Conservation (phyloP, 2,888 invertebrate genomes). For the Dasysyrphus tricinctus region DNA sequence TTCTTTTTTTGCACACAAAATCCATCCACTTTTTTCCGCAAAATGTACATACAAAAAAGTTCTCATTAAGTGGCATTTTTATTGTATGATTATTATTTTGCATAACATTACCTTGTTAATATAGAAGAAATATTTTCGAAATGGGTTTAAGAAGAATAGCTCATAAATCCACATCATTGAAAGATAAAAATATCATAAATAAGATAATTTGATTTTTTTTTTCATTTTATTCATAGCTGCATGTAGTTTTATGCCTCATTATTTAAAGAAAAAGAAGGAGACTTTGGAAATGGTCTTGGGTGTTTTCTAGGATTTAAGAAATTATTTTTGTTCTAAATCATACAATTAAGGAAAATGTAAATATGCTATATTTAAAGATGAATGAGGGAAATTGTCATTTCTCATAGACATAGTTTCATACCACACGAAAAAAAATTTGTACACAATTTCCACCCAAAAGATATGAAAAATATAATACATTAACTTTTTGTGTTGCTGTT, state of each 20-base stretch:
- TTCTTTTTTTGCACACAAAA: neutral
- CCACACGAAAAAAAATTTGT: neutral
- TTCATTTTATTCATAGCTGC: neutral
- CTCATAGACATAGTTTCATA: neutral
- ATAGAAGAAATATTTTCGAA: constrained; percentile 21
- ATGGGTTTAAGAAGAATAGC: constrained; percentile 49
- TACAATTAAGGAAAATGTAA: constrained; percentile 11
- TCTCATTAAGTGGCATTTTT: constrained; percentile 25
- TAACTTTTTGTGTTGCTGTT: neutral
- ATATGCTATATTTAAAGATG: neutral
- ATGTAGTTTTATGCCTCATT: constrained; percentile 19
- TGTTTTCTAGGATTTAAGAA: neutral
- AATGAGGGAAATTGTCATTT: constrained; percentile 10
- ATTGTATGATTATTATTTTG: constrained; percentile 23
- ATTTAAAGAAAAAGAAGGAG: neutral
- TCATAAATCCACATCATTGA: constrained; percentile 24
- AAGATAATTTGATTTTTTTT: constrained; percentile 16
- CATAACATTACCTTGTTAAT: constrained; percentile 21
- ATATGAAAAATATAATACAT: neutral
- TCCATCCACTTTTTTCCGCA: neutral
- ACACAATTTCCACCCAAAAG: neutral
- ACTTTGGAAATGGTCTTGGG: neutral
- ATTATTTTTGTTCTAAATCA: constrained; percentile 11
- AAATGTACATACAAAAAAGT: constrained; percentile 15
- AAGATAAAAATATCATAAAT: constrained; percentile 57